These are phyloP conservation scores for Drosophila seguyi DNA, from an alignment of 1,140 invertebrate genomes.

Conservation along the genomic window DNA sequence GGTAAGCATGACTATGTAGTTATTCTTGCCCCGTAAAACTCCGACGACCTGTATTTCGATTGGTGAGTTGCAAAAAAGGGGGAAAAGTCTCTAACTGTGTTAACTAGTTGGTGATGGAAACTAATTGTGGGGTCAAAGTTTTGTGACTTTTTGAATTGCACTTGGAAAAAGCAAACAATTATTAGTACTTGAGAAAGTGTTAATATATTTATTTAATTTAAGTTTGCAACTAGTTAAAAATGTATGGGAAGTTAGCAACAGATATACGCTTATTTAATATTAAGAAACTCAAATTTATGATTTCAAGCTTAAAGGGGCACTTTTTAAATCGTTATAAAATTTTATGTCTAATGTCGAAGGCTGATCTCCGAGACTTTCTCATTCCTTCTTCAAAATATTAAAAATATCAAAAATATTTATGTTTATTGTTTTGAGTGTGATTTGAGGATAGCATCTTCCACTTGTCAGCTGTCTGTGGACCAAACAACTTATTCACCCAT, in stretches of 20 bases:
- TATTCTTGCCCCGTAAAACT: constrained; percentile 7
- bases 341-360: too few species aligned
- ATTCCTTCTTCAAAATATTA: too few species aligned
- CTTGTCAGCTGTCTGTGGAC: constrained; percentile 22
- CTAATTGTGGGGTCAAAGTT: constrained; percentile 11
- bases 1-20: constrained; percentile 20
- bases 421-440: neutral
- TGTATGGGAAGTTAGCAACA: neutral
- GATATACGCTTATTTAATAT: neutral
- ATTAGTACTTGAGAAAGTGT: neutral
- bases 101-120: constrained; percentile 6
- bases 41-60: constrained; percentile 6
- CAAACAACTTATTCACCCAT: constrained; percentile 41
- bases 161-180: neutral
- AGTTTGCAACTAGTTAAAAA: too few species aligned
- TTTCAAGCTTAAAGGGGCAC: too few species aligned
- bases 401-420: constrained; percentile 1
- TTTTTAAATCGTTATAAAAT: too few species aligned
- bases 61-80: constrained; percentile 15
- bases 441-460: constrained; percentile 17
- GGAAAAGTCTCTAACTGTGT: constrained; percentile 9
- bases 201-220: neutral
- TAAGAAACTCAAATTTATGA: neutral
- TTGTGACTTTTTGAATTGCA: neutral
- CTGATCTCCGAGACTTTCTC: too few species aligned